These are phyloP conservation scores for Callitettix versicolor DNA, from an alignment of 1,140 invertebrate genomes.

Conservation along the genomic window DNA sequence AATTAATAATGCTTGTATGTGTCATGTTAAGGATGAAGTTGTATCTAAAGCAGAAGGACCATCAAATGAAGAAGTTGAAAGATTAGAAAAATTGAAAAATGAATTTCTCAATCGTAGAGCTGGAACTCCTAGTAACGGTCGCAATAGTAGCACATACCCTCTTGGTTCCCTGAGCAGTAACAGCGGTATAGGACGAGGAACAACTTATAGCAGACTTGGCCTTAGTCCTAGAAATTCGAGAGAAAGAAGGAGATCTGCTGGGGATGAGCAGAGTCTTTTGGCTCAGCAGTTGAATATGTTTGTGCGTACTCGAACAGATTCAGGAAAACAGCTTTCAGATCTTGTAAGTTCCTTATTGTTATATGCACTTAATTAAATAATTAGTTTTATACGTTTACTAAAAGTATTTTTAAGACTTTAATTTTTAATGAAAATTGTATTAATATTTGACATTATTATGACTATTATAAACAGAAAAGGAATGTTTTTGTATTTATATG, in stretches of 20 bases:
- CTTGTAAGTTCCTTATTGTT: constrained; percentile 46
- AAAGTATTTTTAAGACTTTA: too few species aligned
- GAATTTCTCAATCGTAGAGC: too few species aligned
- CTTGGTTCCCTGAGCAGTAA: constrained; percentile 11
- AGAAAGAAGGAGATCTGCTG: constrained; percentile 58
- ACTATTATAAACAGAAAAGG: too few species aligned
- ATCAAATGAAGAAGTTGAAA: constrained; percentile 43
- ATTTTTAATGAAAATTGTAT: too few species aligned
- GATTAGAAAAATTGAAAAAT: constrained; percentile 21
- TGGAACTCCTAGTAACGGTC: constrained; percentile 28
- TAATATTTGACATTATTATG: too few species aligned
- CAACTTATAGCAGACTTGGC: constrained; percentile 30
- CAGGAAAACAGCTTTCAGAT: constrained; percentile 72
- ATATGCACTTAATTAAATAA: too few species aligned
- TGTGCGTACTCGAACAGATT: constrained; percentile 71
- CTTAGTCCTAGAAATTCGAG: constrained; percentile 37
- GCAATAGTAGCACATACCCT: constrained; percentile 4
- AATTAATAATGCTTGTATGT: constrained; percentile 9
- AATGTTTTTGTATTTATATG: too few species aligned
- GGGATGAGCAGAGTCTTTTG: constrained; percentile 50
- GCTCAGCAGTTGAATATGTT: constrained; percentile 60
- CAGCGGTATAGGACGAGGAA: constrained; percentile 22
- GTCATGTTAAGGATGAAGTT: constrained; percentile 45
- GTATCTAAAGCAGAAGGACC: constrained; percentile 52
- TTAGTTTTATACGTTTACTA: too few species aligned